Percentiles rank a stretch among this genome's conserved stretches.
Evolutionary conservation across 2,797 vertebrate genomes (phyloP).

Genomic region (Manis crassicaudata): DNA sequence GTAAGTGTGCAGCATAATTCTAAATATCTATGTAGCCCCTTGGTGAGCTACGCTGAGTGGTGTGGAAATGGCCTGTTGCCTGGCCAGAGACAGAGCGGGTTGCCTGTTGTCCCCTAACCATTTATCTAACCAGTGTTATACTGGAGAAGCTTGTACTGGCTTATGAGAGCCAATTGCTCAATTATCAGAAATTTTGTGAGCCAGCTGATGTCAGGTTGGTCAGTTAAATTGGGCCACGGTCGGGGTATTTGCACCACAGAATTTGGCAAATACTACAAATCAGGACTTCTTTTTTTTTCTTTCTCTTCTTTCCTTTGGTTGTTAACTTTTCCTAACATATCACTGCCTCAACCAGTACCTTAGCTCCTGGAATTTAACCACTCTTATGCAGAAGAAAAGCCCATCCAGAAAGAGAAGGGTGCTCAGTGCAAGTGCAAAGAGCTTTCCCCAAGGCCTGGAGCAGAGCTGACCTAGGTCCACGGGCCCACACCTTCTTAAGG

Average conservation of each 20-base stretch:
- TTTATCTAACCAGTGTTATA: neutral
- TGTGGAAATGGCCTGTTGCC: neutral
- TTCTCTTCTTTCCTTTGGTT: neutral
- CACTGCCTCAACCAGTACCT: too few relatives aligned
- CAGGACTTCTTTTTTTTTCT: neutral
- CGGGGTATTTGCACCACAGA: neutral
- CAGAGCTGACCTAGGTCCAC: neutral
- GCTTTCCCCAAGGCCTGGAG: neutral
- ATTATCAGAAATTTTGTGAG: neutral
- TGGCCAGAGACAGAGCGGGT: neutral
- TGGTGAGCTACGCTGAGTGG: neutral
- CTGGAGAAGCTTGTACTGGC: neutral
- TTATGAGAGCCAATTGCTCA: neutral
- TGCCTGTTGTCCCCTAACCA: neutral
- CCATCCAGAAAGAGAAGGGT: neutral
- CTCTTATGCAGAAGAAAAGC: neutral
- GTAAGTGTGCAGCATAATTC: neutral
- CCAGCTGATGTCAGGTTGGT: neutral
- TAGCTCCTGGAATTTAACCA: neutral
- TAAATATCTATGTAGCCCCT: neutral
- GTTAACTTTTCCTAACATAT: neutral
- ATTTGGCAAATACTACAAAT: neutral
- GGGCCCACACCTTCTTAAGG: neutral
- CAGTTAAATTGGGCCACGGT: neutral
- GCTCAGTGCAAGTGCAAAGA: neutral